Base-by-base conservation (phyloP, 2,888 invertebrate genomes). In the Hemicrepidius hirtus region DNA sequence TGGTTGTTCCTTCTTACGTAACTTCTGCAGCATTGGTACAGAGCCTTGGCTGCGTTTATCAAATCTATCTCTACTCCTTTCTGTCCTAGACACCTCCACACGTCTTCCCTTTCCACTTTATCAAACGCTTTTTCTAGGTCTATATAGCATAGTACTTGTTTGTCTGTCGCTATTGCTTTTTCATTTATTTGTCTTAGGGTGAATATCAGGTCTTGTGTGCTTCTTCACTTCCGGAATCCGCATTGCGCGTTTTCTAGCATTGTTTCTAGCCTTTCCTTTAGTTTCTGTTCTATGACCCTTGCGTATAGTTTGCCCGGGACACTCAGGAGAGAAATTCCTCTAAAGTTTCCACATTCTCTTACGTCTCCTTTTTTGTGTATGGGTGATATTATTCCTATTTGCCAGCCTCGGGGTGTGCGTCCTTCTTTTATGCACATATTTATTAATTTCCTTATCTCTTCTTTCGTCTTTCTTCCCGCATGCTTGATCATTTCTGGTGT, bases 401-500 rank as follows among this genome's bases (percentile, higher is more conserved):
- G 12, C 40, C 59, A 40, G 32, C 40, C 59, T 1, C 10, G 4
- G 12, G 50, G 50, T 10, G 24, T 24, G 3, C 12, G 10, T 3
- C 24, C 24, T 50, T 40, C 40, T 50, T 24, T 50, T 12, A 50
- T 1, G 4, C 24, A 9, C 20, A 7, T 49, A 5, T 49, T 49
- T 1, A 37, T 32, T 57, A 57, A 18, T 40, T 59, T 28, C 6
- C 3, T 3, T 28, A 28, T 4, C 6, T 28, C 28, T 28, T 28
- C 28, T 28, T 28, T 28, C 3, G 35, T 20, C 6, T 2, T 20
- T 10, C n/a, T 4, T 50, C 10, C 24, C n/a, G 21, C 21, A 3
- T 50, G n/a, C n/a, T n/a, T n/a, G n/a, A n/a, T n/a, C n/a, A n/a
- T 59, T 40, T 59, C 40, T 40, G 40, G 37, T n/a, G 59, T 40